Percentiles rank a stretch among this genome's conserved stretches.
Conservation (phyloP, 2,888 invertebrate genomes). For the Chydorus sphaericus region DNA sequence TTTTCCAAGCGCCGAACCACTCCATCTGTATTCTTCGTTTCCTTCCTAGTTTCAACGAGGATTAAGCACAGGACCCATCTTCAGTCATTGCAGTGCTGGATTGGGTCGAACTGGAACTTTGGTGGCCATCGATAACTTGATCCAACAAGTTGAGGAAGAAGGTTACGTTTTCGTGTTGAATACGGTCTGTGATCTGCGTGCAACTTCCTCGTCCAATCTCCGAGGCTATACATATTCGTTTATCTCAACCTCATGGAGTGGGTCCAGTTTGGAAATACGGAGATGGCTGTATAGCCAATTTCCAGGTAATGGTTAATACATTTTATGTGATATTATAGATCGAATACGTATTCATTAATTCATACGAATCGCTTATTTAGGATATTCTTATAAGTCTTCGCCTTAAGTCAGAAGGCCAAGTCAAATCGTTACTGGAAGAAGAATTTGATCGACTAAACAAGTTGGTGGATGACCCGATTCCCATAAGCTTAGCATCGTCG, state of each 20-base stretch:
- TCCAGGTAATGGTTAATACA: neutral
- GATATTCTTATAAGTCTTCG: too few species aligned
- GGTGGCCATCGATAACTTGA: slow-evolving; percentile 76
- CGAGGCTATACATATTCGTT: slow-evolving; percentile 94
- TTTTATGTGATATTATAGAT: too few species aligned
- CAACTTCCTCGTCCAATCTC: slow-evolving; percentile 84
- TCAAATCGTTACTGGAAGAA: slow-evolving; percentile 1
- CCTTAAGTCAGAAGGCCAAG: neutral
- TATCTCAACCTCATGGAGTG: slow-evolving; percentile 85
- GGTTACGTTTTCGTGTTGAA: slow-evolving; percentile 76
- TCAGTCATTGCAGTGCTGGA: slow-evolving; percentile 87
- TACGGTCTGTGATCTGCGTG: slow-evolving; percentile 76
- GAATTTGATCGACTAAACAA: slow-evolving; percentile 52
- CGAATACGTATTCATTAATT: too few species aligned
- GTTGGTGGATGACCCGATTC: slow-evolving; percentile 49
- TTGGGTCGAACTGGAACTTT: slow-evolving; percentile 89
- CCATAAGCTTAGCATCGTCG: slow-evolving; percentile 64
- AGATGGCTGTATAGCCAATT: slow-evolving; percentile 29
- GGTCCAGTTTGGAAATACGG: slow-evolving; percentile 82
- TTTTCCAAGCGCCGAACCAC: slow-evolving; percentile 89
- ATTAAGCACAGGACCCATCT: slow-evolving; percentile 63
- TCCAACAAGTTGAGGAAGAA: slow-evolving; percentile 70
- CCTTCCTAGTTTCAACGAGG: slow-evolving; percentile 73
- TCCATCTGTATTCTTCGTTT: slow-evolving; percentile 82
- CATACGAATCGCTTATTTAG: too few species aligned